Conservation (phyloP, 2,888 invertebrate genomes). For the Pammene aurita region DNA sequence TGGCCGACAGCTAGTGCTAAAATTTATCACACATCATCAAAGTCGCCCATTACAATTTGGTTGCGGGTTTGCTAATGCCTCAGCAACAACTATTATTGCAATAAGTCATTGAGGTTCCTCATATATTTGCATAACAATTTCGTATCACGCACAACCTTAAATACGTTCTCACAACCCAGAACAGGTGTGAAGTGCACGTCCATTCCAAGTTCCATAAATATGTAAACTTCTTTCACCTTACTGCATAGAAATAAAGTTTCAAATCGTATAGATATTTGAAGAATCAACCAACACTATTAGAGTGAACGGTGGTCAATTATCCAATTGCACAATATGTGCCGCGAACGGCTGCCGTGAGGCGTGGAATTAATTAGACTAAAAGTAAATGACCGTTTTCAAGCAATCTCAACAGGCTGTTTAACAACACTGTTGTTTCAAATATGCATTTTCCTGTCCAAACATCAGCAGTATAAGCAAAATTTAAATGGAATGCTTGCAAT, state of each 20-base stretch:
- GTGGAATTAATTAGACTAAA: conserved; percentile 33
- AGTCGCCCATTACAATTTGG: background rate
- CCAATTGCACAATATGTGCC: conserved; percentile 59
- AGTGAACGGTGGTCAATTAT: conserved; percentile 48
- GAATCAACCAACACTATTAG: background rate
- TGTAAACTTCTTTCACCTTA: background rate
- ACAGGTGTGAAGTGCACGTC: conserved; percentile 10
- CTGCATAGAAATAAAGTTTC: conserved; percentile 31
- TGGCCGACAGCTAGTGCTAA: no score
- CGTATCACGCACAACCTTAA: conserved; percentile 23
- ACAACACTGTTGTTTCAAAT: background rate
- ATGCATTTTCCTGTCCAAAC: conserved; percentile 4
- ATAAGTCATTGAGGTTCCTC: background rate
- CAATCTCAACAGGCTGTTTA: conserved; percentile 2
- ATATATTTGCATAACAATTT: conserved; percentile 13
- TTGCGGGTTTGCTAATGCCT: background rate
- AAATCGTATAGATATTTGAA: background rate
- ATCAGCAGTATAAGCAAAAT: background rate
- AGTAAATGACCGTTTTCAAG: conserved; percentile 22
- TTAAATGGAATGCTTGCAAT: background rate
- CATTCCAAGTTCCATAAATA: background rate
- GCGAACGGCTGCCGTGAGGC: conserved; percentile 55
- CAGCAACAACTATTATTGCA: conserved; percentile 1
- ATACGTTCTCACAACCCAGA: conserved; percentile 3
- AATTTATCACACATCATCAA: no score